Percentiles rank a stretch among this genome's conserved stretches.
Conservation (phyloP, 1,140 invertebrate genomes). For the Ceratoteleas bidentatus region DNA sequence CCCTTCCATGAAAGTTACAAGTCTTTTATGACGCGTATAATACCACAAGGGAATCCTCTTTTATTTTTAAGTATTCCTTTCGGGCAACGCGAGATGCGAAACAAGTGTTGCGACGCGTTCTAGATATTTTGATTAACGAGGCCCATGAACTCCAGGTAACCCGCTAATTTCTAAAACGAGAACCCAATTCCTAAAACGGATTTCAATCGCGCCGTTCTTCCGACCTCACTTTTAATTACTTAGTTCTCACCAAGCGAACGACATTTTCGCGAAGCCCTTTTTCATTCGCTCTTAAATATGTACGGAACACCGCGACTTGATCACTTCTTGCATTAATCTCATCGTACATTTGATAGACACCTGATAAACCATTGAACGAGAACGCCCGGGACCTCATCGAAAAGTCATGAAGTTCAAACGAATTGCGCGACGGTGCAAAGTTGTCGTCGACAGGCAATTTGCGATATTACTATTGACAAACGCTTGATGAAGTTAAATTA, state of each 20-base stretch:
- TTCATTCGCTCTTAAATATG: slow-evolving; percentile 31
- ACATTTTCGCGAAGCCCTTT: neutral
- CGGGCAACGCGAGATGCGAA: slow-evolving; percentile 29
- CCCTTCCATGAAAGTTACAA: slow-evolving; percentile 64
- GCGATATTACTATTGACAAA: slow-evolving; percentile 65
- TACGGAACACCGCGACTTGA: slow-evolving; percentile 38
- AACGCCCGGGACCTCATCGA: slow-evolving; percentile 51
- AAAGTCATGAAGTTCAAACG: slow-evolving; percentile 65
- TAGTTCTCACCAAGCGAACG: too few relatives aligned
- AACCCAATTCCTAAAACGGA: too few relatives aligned
- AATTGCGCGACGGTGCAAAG: slow-evolving; percentile 54
- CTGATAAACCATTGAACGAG: slow-evolving; percentile 62
- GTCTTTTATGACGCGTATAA: slow-evolving; percentile 67
- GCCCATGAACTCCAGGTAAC: too few relatives aligned
- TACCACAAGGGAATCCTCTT: slow-evolving; percentile 62
- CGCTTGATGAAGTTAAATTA: slow-evolving; percentile 56
- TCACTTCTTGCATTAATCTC: slow-evolving; percentile 37
- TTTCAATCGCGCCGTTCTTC: too few relatives aligned
- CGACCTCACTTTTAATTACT: too few relatives aligned
- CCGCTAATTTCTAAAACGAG: too few relatives aligned
- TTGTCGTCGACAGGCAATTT: slow-evolving; percentile 63
- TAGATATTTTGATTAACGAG: slow-evolving; percentile 65
- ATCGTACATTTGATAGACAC: slow-evolving; percentile 48
- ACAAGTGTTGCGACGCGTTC: slow-evolving; percentile 44
- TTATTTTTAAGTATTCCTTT: slow-evolving; percentile 63